Percentiles rank a stretch among this genome's conserved stretches.
Evolutionary conservation across 2,888 invertebrate species (phyloP).

Genomic region (Archips crataeganus): DNA sequence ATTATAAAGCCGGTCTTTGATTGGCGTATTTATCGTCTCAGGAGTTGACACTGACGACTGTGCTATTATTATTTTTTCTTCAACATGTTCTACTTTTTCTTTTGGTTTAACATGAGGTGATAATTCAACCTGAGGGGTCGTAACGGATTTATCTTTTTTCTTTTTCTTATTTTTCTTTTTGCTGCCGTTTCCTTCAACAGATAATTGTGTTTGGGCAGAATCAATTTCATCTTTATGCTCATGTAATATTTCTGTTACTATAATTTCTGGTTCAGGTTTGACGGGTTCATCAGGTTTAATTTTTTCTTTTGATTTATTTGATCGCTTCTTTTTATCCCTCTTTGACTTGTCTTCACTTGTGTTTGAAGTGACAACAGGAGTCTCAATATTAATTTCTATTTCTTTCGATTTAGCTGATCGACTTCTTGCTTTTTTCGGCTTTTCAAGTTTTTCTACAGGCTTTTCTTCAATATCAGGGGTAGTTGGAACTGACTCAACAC

Average conservation of each 20-base stretch:
- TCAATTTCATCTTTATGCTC: conserved; percentile 44
- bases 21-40: conserved; percentile 73
- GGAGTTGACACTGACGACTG: conserved; percentile 65
- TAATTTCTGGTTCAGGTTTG: conserved; percentile 39
- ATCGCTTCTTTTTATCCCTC: conserved; percentile 71
- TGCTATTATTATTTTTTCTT: conserved; percentile 52
- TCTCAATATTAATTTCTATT: conserved; percentile 66
- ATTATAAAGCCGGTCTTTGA: conserved; percentile 75
- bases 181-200: conserved; percentile 49
- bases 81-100: conserved; percentile 31
- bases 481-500: conserved; percentile 52
- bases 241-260: conserved; percentile 20
- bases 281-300: conserved; percentile 47
- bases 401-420: conserved; percentile 74
- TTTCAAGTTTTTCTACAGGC: conserved; percentile 23
- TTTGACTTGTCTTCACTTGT: conserved; percentile 66
- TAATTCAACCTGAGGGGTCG: conserved; percentile 50
- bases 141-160: conserved; percentile 61
- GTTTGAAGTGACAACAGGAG: conserved; percentile 47
- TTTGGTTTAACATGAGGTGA: conserved; percentile 47
- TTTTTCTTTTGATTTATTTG: conserved; percentile 61
- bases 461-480: conserved; percentile 56
- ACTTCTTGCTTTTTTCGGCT: conserved; percentile 53
- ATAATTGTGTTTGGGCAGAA: conserved; percentile 15
- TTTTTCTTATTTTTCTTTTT: conserved; percentile 72